Base-by-base conservation (phyloP, 2,113 vertebrate species). In the Fregata magnificens region DNA sequence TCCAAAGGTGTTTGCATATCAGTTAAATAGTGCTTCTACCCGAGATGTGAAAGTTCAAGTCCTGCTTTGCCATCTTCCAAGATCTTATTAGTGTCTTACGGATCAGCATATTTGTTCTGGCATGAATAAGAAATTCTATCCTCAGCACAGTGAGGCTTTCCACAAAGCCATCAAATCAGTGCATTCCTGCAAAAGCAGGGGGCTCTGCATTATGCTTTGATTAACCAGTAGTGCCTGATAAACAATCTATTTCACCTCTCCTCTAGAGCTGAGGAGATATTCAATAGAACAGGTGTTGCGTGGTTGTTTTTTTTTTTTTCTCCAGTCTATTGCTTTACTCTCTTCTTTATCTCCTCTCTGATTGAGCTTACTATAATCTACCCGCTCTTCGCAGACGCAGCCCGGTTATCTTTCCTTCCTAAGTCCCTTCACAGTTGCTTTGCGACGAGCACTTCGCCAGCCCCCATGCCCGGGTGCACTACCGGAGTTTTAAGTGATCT, bases 361-460 rank as follows among this genome's bases (percentile, higher is more conserved):
- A 29, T 1, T 2, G 32, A 74, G n/a, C 25, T 50, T 56, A 8
- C 62, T 36, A 3, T 7, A 20, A 17, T 10, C 62, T 21, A 10
- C 25, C 28, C 28, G 0, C 3, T 1, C 11, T 28, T 22, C 1
- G 4, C 62, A 4, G 40, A 13, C 1, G 6, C 63, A 38, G 29
- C 56, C 25, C 34, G 0, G 29, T 36, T 71, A 71, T 44, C 24
- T 28, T 3, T 14, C 50, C 15, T 16, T 42, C 31, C 6, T 5
- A 38, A 34, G 28, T 9, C 55, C 24, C 69, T 28, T 24, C 38
- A 1, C 22, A 18, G 55, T 1, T 0, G 28, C 65, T 36, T 24
- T 25, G 16, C 2, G 4, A 17, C 1, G 9, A 42, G 47, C 52
- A 0, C 12, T 8, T 7, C 11, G 2, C 22, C 70, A 52, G 25